Evolutionary conservation across 2,888 invertebrate genomes (phyloP).

Genomic region (Pimpla rufipes): DNA sequence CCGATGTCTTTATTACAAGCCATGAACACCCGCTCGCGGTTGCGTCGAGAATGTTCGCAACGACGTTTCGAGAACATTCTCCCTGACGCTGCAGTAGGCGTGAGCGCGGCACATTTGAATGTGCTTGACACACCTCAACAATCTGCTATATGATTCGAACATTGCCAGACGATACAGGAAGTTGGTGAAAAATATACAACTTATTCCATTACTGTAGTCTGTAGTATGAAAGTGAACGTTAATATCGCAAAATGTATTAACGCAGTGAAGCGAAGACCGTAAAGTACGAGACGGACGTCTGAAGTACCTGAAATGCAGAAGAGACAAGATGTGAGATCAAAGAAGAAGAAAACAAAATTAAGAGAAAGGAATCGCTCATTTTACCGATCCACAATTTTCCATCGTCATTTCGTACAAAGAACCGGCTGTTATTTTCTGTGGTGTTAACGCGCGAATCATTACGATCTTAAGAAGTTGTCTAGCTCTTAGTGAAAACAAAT

Average conservation of each 20-base stretch:
- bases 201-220: too few species aligned
- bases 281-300: slow-evolving; percentile 1
- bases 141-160: too few species aligned
- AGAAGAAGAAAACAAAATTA: not conserved
- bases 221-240: not conserved
- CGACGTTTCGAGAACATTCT: too few species aligned
- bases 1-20: too few species aligned
- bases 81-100: too few species aligned
- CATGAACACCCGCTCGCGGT: too few species aligned
- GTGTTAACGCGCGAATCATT: not conserved
- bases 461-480: not conserved
- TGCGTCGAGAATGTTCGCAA: too few species aligned
- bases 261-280: not conserved
- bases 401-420: not conserved
- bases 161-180: too few species aligned
- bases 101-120: too few species aligned
- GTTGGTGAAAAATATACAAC: too few species aligned
- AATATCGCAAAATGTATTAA: not conserved
- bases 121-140: too few species aligned
- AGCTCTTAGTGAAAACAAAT: not conserved
- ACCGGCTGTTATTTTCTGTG: not conserved
- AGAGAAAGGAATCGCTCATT: not conserved
- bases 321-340: not conserved
- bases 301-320: not conserved
- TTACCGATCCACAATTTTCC: slow-evolving; percentile 1